These are phyloP conservation scores for Thryonomys swinderianus DNA, from an alignment of 2,113 vertebrate genomes.

Conservation along the genomic window DNA sequence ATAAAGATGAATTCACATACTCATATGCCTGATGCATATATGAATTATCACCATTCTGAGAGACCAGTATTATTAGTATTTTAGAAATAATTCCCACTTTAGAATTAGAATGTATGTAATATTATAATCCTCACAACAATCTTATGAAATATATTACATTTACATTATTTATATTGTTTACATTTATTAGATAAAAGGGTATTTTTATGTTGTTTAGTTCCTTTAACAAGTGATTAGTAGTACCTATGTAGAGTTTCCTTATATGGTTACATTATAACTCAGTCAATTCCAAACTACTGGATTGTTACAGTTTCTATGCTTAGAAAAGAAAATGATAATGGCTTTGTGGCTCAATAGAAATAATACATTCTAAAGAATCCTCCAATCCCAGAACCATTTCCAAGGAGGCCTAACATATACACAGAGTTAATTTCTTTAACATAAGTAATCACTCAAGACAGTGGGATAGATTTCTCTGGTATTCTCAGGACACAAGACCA, in stretches of 20 bases:
- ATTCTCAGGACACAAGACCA: neutral
- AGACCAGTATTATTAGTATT: neutral
- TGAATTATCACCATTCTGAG: neutral
- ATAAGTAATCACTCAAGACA: neutral
- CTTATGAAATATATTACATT: neutral
- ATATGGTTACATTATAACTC: neutral
- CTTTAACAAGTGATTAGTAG: neutral
- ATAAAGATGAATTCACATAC: neutral
- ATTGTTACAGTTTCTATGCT: neutral
- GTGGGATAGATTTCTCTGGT: neutral
- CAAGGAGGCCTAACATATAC: neutral
- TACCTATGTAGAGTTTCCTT: neutral
- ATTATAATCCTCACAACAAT: neutral
- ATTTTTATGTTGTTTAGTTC: neutral
- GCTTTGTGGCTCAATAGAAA: slow-evolving; percentile 33
- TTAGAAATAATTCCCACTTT: neutral
- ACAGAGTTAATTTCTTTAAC: neutral
- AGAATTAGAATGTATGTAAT: neutral
- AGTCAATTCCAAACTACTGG: neutral
- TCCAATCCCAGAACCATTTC: neutral
- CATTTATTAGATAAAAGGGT: too few relatives aligned
- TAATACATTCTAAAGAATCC: neutral
- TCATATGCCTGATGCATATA: neutral
- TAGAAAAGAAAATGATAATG: neutral
- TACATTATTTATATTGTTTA: too few relatives aligned